phyloP scores from a whole-genome alignment of 1,140 invertebrate genomes.

The Pissodes strobi region DNA sequence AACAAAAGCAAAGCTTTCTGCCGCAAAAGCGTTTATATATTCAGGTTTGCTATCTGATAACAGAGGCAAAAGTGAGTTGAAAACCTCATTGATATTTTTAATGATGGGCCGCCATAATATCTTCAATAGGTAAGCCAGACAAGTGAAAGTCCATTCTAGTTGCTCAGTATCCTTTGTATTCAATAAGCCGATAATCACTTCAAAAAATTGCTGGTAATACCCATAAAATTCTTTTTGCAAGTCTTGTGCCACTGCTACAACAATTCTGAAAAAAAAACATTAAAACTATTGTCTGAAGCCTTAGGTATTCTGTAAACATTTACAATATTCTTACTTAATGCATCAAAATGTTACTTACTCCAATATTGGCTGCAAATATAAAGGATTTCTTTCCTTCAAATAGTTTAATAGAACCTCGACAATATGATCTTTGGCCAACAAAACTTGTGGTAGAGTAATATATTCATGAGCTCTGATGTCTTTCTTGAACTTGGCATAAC shows the following conservation, averaged over 20 bases:
- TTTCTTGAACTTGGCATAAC: conserved; percentile 75
- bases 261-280: conserved; percentile 65
- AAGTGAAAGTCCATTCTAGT: conserved; percentile 80
- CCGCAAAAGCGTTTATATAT: conserved; percentile 91
- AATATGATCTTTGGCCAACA: conserved; percentile 78
- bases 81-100: conserved; percentile 75
- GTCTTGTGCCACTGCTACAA: conserved; percentile 83
- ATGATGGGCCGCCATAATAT: conserved; percentile 81
- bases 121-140: conserved; percentile 88
- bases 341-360: conserved; percentile 68
- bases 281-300: conserved; percentile 1
- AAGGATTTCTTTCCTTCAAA: conserved; percentile 68
- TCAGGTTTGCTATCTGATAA: conserved; percentile 71
- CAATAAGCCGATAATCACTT: conserved; percentile 72
- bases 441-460: conserved; percentile 76
- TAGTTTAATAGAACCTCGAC: conserved; percentile 72
- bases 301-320: no score
- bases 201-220: conserved; percentile 74
- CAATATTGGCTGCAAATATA: conserved; percentile 78
- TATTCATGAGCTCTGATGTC: conserved; percentile 68
- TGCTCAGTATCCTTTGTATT: conserved; percentile 79
- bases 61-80: conserved; percentile 75
- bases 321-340: conserved; percentile 1
- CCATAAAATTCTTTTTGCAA: conserved; percentile 84
- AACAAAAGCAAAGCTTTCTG: conserved; percentile 91